Evolutionary conservation across 1,140 invertebrate species (phyloP).

Genomic region (Trigoniulus corallinus): DNA sequence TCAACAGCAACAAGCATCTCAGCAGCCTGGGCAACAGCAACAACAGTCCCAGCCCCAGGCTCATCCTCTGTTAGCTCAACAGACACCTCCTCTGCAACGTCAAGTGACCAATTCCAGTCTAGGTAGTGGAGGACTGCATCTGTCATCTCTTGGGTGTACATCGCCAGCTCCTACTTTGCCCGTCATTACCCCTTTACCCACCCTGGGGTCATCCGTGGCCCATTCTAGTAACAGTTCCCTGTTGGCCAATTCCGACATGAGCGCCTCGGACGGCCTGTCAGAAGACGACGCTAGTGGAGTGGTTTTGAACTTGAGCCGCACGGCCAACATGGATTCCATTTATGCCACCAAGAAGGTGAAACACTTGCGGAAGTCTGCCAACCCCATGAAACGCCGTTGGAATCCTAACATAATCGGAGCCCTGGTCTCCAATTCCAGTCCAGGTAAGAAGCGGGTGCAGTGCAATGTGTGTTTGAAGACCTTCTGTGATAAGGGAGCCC

Average conservation of each 20-base stretch:
- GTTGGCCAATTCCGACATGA: constrained; percentile 10
- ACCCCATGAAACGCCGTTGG: constrained; percentile 80
- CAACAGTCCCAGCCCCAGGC: too few relatives aligned
- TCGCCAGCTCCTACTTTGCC: constrained; percentile 25
- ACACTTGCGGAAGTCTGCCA: constrained; percentile 56
- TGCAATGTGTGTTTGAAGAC: constrained; percentile 97
- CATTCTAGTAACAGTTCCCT: constrained; percentile 19
- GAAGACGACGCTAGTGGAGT: constrained; percentile 20
- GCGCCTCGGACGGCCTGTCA: constrained; percentile 13
- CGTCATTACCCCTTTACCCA: constrained; percentile 24
- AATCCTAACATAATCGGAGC: constrained; percentile 74
- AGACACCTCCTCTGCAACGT: too few relatives aligned
- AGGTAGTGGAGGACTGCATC: not conserved
- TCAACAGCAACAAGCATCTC: too few relatives aligned
- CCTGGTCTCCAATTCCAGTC: constrained; percentile 76
- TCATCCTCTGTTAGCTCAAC: too few relatives aligned
- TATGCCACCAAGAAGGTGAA: constrained; percentile 27
- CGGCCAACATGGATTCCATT: constrained; percentile 13
- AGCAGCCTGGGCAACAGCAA: too few relatives aligned
- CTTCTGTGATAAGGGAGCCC: constrained; percentile 98
- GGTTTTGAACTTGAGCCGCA: constrained; percentile 11
- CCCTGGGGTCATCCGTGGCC: constrained; percentile 18
- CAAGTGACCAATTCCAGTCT: too few relatives aligned
- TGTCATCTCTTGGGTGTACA: constrained; percentile 34
- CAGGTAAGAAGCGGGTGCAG: constrained; percentile 90